A percentile compares a stretch with the other conserved stretches of the same genome.
phyloP scores from a whole-genome alignment of 2,888 invertebrate species.

The Temnothorax unifasciatus region DNA sequence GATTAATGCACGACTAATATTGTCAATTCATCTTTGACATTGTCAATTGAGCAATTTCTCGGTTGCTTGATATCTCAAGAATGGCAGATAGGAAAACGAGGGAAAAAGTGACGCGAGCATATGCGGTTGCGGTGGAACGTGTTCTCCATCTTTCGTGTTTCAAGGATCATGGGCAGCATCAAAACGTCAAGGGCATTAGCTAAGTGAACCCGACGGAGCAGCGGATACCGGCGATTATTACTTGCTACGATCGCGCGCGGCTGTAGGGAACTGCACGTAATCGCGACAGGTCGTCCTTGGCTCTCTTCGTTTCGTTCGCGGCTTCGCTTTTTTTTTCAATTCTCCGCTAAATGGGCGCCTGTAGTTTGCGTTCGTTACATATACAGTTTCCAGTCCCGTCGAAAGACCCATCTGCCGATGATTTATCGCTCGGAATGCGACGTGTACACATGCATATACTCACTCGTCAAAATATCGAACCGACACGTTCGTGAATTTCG shows the following conservation, averaged over 20 bases:
- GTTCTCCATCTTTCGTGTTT: slow-evolving; percentile 14
- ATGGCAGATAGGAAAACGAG: background rate
- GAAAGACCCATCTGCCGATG: slow-evolving; percentile 32
- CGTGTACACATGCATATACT: background rate
- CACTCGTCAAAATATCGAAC: slow-evolving; percentile 24
- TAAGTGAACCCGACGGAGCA: slow-evolving; percentile 34
- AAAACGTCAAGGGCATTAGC: slow-evolving; percentile 45
- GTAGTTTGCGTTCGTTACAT: slow-evolving; percentile 35
- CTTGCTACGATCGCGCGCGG: slow-evolving; percentile 24
- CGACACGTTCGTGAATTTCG: background rate
- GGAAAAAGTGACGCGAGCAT: background rate
- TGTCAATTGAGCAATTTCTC: background rate
- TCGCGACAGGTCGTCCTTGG: slow-evolving; percentile 55
- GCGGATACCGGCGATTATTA: slow-evolving; percentile 52
- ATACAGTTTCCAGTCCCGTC: slow-evolving; percentile 25
- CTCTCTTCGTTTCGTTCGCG: slow-evolving; percentile 33
- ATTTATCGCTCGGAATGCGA: slow-evolving; percentile 37
- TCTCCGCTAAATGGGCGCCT: slow-evolving; percentile 4
- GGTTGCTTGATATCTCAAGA: background rate
- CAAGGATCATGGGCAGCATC: slow-evolving; percentile 31
- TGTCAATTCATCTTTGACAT: background rate
- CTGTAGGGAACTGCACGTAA: slow-evolving; percentile 33
- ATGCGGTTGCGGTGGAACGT: background rate
- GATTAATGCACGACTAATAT: background rate
- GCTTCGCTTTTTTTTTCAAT: slow-evolving; percentile 5